A percentile compares a stretch with the other conserved stretches of the same genome.
phyloP scores from a whole-genome alignment of 2,113 vertebrate genomes.

The Paralichthys olivaceus region DNA sequence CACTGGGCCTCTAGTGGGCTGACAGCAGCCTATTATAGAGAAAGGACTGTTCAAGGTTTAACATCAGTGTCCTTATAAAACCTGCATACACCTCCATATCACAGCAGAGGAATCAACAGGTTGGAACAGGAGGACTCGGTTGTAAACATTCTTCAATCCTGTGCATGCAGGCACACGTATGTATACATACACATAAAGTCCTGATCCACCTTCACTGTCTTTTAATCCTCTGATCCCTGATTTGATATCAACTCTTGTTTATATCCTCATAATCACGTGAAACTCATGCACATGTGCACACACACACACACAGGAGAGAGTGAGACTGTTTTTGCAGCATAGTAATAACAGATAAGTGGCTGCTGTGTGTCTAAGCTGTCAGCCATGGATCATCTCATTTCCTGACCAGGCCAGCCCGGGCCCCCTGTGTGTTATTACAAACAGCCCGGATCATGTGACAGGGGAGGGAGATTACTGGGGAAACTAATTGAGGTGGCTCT shows the following conservation, averaged over 20 bases:
- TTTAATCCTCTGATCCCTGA: slow-evolving; percentile 36
- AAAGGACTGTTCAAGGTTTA: slow-evolving; percentile 42
- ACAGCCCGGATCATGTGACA: slow-evolving; percentile 65
- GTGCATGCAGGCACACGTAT: background rate
- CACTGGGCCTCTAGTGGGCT: slow-evolving; percentile 34
- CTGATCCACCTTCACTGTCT: slow-evolving; percentile 23
- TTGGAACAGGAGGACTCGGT: slow-evolving; percentile 9
- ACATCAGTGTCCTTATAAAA: slow-evolving; percentile 33
- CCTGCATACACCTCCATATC: slow-evolving; percentile 8
- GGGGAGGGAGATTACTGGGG: slow-evolving; percentile 61
- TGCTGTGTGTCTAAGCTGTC: slow-evolving; percentile 72
- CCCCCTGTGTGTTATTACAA: slow-evolving; percentile 77
- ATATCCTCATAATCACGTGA: slow-evolving; percentile 6
- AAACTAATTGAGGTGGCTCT: slow-evolving; percentile 69
- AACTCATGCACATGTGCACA: slow-evolving; percentile 1
- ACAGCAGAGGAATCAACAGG: slow-evolving; percentile 24
- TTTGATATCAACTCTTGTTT: slow-evolving; percentile 49
- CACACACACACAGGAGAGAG: slow-evolving; percentile 6
- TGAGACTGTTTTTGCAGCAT: slow-evolving; percentile 57
- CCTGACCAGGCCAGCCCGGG: slow-evolving; percentile 63
- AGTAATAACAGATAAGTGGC: slow-evolving; percentile 76
- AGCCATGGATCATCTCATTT: slow-evolving; percentile 80
- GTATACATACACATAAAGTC: background rate
- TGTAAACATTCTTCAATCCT: slow-evolving; percentile 21
- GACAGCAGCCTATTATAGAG: slow-evolving; percentile 24